Evolutionary conservation across 2,797 vertebrate species (phyloP), one percentile per base, ranked within the genome.

Genomic region (Acomys russatus): DNA sequence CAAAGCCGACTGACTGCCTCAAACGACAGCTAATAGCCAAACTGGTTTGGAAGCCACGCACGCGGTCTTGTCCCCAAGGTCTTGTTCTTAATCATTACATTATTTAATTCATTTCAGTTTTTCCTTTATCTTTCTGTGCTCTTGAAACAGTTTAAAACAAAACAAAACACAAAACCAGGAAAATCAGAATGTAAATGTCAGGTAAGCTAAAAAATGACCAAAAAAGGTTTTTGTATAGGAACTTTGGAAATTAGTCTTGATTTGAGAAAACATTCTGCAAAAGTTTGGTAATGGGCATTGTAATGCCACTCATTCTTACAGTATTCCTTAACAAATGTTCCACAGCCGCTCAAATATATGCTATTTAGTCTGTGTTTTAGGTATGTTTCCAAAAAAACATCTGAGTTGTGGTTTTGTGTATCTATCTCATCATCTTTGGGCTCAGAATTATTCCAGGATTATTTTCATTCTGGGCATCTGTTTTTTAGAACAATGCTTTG

Each of bases 401-500:
- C 9, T 73, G 17, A 89, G 66, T 86, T 90, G 28, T 95, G 35
- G 54, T 70, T 82, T 61, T 90, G 63, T 9, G 5, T 22, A n/a
- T 33, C 44, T 11, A 73, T 56, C 9, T 3, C 70, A 30, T 12
- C 51, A 54, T 90, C 12, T 35, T 93, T 87, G 35, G 11, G 61
- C 9, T 33, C 18, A 56, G 59, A 88, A 68, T 0, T 71, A 51
- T n/a, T 44, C 35, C 12, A 5, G 0, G 17, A 15, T 30, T 38
- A 68, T 86, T 88, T 61, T 79, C 3, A 71, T n/a, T 5, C 0
- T 59, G 0, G 51, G 6, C 22, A 33, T 66, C 54, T 88, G 17
- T 88, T 87, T 44, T 91, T 92, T 73, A 87, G 17, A 93, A 77
- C 9, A 89, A 83, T 18, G n/a, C 1, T 20, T 94, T 91, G 38